These are phyloP conservation scores for Garra rufa DNA, from an alignment of 2,113 vertebrate species.

Conservation along the genomic window DNA sequence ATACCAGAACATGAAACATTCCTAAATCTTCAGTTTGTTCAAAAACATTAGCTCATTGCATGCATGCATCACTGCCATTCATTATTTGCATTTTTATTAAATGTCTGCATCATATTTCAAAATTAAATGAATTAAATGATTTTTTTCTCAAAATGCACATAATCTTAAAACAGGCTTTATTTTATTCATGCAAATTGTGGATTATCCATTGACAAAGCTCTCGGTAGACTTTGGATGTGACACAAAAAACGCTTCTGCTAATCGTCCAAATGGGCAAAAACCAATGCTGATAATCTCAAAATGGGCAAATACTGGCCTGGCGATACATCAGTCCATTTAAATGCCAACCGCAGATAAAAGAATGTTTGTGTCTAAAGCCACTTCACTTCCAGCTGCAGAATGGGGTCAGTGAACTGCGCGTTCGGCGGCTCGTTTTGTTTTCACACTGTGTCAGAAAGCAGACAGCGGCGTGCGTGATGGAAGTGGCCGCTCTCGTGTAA, in stretches of 20 bases:
- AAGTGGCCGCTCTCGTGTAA: slow-evolving; percentile 52
- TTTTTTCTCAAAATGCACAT: neutral
- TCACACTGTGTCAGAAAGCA: neutral
- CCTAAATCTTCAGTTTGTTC: no score
- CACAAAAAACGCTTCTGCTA: neutral
- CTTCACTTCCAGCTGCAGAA: neutral
- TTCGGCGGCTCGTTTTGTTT: neutral
- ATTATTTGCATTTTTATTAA: no score
- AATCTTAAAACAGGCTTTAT: neutral
- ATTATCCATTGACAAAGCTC: slow-evolving; percentile 7
- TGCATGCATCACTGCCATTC: no score
- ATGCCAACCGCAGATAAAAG: neutral
- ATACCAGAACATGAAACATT: no score
- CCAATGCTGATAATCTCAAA: neutral
- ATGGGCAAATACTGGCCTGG: neutral
- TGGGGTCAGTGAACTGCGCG: neutral
- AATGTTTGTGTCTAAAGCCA: slow-evolving; percentile 15
- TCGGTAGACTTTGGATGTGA: slow-evolving; percentile 9
- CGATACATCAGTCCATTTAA: neutral
- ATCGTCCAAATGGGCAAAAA: neutral
- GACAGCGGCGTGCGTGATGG: neutral
- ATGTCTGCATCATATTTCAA: neutral
- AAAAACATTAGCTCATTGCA: neutral
- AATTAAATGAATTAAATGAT: neutral
- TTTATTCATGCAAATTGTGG: neutral